Conservation (phyloP, 2,113 vertebrate species). For the Ophthalmolycus amberensis region DNA sequence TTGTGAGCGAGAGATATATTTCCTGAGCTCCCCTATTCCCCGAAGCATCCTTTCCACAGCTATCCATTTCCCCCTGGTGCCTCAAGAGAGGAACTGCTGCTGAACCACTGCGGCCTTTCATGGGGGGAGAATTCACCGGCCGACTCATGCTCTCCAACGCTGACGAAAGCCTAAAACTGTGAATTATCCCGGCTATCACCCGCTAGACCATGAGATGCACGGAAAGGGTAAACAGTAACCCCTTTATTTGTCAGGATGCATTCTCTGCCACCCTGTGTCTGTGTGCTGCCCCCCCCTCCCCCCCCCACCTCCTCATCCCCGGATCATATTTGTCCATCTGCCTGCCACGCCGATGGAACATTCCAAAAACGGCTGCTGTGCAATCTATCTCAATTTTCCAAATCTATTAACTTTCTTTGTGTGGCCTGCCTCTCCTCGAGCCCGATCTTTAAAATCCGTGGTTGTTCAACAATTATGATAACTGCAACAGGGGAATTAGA, state of each 20-base stretch:
- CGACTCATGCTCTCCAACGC: conserved; percentile 29
- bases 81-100: conserved; percentile 79
- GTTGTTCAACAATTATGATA: conserved; percentile 86
- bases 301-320: conserved; percentile 48
- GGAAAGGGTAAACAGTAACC: conserved; percentile 52
- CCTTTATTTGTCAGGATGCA: conserved; percentile 69
- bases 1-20: conserved; percentile 51
- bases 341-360: conserved; percentile 71
- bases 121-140: conserved; percentile 26
- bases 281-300: conserved; percentile 18
- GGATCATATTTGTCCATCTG: conserved; percentile 81
- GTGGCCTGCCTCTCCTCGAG: conserved; percentile 74
- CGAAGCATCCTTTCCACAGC: conserved; percentile 79
- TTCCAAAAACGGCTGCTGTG: conserved; percentile 74
- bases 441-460: conserved; percentile 81
- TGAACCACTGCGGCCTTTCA: conserved; percentile 40
- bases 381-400: conserved; percentile 85
- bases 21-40: conserved; percentile 65
- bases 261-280: conserved; percentile 46
- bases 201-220: conserved; percentile 28
- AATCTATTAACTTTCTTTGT: conserved; percentile 85
- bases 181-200: conserved; percentile 57
- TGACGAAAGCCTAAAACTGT: conserved; percentile 57
- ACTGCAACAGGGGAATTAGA: conserved; percentile 85
- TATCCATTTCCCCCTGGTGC: conserved; percentile 87